A percentile compares a stretch with the other conserved stretches of the same genome.
Evolutionary conservation across 1,140 invertebrate genomes (phyloP).

Genomic region (Dendrolimus kikuchii): DNA sequence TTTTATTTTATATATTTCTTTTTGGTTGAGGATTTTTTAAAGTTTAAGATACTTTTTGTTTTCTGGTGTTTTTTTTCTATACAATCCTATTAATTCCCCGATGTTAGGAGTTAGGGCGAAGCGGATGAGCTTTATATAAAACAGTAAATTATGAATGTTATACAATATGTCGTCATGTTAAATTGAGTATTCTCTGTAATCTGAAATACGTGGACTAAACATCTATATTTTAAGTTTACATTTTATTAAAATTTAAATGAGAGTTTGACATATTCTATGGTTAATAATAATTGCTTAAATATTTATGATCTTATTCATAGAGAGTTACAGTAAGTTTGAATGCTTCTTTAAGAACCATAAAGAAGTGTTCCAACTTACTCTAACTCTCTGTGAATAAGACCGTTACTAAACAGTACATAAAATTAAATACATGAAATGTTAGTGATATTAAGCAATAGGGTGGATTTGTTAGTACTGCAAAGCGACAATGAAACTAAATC

Average conservation of each 20-base stretch:
- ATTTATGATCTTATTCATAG: too few relatives aligned
- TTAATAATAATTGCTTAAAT: too few relatives aligned
- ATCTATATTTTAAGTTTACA: not conserved
- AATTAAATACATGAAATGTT: slow-evolving; percentile 10
- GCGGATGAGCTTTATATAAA: slow-evolving; percentile 53
- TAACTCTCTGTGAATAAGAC: not conserved
- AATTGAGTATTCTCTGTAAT: slow-evolving; percentile 18
- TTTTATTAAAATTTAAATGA: not conserved
- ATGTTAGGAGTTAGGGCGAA: slow-evolving; percentile 69
- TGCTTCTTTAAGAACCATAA: too few relatives aligned
- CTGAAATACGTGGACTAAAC: slow-evolving; percentile 4
- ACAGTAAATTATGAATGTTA: slow-evolving; percentile 25
- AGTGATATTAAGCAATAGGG: slow-evolving; percentile 12
- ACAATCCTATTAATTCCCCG: not conserved
- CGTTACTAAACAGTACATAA: not conserved
- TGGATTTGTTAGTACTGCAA: slow-evolving; percentile 32
- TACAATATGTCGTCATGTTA: slow-evolving; percentile 21
- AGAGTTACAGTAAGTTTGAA: too few relatives aligned
- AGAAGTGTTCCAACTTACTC: too few relatives aligned
- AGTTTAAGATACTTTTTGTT: too few relatives aligned
- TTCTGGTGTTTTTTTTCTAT: too few relatives aligned
- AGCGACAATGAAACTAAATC: slow-evolving; percentile 20
- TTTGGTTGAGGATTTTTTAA: too few relatives aligned
- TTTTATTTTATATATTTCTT: too few relatives aligned
- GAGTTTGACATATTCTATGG: too few relatives aligned